Conservation (phyloP, 2,888 invertebrate genomes). For the Opisthograptis luteolata region DNA sequence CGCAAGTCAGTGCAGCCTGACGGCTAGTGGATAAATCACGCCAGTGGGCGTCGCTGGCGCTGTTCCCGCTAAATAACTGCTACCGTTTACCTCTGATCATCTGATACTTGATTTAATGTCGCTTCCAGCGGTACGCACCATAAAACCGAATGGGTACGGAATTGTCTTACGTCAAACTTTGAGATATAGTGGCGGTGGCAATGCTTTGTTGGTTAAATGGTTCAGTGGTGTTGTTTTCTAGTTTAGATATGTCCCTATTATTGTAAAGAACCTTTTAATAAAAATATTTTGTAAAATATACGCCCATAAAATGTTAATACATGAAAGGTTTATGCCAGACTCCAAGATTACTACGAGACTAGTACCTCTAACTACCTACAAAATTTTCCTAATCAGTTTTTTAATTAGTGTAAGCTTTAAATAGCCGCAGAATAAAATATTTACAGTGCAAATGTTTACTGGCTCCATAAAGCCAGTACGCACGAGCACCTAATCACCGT, state of each 20-base stretch:
- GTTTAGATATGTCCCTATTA: constrained; percentile 8
- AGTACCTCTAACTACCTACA: background rate
- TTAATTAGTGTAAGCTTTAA: constrained; percentile 31
- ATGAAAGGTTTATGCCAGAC: background rate
- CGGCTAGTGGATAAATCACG: constrained; percentile 73
- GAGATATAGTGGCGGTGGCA: constrained; percentile 36
- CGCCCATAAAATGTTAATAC: background rate
- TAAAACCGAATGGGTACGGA: constrained; percentile 48
- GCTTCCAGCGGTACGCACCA: constrained; percentile 55
- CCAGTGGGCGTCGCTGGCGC: constrained; percentile 66
- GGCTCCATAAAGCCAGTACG: no score
- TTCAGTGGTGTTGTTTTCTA: constrained; percentile 6
- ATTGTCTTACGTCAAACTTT: constrained; percentile 42
- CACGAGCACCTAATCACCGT: no score
- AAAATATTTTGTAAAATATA: no score
- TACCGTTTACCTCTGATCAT: constrained; percentile 82
- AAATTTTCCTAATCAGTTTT: constrained; percentile 20
- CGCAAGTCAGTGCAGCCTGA: constrained; percentile 45
- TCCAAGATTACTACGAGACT: background rate
- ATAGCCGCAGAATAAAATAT: constrained; percentile 48
- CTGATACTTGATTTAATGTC: constrained; percentile 80
- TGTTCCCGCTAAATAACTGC: constrained; percentile 72
- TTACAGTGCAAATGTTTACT: constrained; percentile 49
- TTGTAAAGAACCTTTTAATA: no score
- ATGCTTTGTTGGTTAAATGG: constrained; percentile 35